These are phyloP conservation scores for Apistogramma diplotaenia DNA, from an alignment of 2,113 vertebrate species.

Conservation along the genomic window DNA sequence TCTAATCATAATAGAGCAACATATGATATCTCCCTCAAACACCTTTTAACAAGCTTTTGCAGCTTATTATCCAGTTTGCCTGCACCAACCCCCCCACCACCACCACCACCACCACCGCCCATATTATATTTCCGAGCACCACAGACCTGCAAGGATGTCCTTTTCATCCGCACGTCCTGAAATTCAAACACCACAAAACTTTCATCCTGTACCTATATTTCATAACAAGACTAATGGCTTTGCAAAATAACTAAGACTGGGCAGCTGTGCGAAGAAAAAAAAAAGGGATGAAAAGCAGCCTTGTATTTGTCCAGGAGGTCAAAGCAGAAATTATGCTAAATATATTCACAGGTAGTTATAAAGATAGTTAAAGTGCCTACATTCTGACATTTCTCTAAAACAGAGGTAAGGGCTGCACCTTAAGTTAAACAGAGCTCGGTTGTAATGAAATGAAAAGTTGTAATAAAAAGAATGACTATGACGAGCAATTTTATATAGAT, in stretches of 20 bases:
- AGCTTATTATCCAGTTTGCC: constrained; percentile 63
- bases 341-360: constrained; percentile 57
- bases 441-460: constrained; percentile 69
- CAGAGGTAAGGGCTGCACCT: constrained; percentile 63
- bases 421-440: constrained; percentile 65
- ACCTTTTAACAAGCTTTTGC: constrained; percentile 56
- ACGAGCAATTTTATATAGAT: constrained; percentile 66
- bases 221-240: constrained; percentile 13
- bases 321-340: constrained; percentile 53
- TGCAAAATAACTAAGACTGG: constrained; percentile 10
- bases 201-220: not conserved
- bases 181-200: constrained; percentile 26
- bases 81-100: constrained; percentile 22
- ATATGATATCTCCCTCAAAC: constrained; percentile 70
- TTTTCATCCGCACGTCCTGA: constrained; percentile 30
- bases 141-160: constrained; percentile 35
- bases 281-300: constrained; percentile 22
- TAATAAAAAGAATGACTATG: constrained; percentile 64
- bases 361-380: constrained; percentile 54
- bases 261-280: not conserved
- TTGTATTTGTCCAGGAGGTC: constrained; percentile 47
- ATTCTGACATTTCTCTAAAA: constrained; percentile 67
- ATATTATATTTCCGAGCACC: constrained; percentile 17
- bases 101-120: too few species aligned
- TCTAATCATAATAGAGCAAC: constrained; percentile 74